Conservation (phyloP, 2,113 vertebrate genomes). For the Misgurnus anguillicaudatus region DNA sequence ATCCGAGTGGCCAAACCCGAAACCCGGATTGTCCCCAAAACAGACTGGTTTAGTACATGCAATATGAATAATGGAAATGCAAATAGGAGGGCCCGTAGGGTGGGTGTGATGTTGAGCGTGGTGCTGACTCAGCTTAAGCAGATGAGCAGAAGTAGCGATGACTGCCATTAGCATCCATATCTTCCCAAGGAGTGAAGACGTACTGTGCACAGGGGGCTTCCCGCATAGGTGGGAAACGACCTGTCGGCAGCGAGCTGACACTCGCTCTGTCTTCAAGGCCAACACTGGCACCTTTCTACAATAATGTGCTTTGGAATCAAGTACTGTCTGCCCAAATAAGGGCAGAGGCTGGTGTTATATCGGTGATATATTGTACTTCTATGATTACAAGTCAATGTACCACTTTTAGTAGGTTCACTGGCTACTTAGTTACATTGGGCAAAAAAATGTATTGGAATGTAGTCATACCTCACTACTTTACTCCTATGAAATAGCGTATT, state of each 20-base stretch:
- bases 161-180: slow-evolving; percentile 52
- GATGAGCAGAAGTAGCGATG: slow-evolving; percentile 60
- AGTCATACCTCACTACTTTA: too few species aligned
- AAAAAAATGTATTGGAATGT: too few species aligned
- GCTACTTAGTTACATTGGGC: too few species aligned
- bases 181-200: slow-evolving; percentile 56
- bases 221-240: slow-evolving; percentile 55
- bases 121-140: slow-evolving; percentile 63
- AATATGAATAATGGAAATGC: slow-evolving; percentile 26
- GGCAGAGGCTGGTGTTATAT: background rate
- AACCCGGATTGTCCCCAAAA: background rate
- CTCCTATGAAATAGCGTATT: too few species aligned
- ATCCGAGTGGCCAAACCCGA: background rate
- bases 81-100: slow-evolving; percentile 1
- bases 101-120: slow-evolving; percentile 18
- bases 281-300: slow-evolving; percentile 17
- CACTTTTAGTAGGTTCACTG: too few species aligned
- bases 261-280: slow-evolving; percentile 55
- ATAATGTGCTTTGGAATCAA: slow-evolving; percentile 24
- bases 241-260: slow-evolving; percentile 55
- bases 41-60: background rate
- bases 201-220: slow-evolving; percentile 52
- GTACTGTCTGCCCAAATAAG: slow-evolving; percentile 25
- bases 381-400: too few species aligned
- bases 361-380: too few species aligned